Base-by-base conservation (phyloP, 2,113 vertebrate genomes). In the Formicarius rufipectus region DNA sequence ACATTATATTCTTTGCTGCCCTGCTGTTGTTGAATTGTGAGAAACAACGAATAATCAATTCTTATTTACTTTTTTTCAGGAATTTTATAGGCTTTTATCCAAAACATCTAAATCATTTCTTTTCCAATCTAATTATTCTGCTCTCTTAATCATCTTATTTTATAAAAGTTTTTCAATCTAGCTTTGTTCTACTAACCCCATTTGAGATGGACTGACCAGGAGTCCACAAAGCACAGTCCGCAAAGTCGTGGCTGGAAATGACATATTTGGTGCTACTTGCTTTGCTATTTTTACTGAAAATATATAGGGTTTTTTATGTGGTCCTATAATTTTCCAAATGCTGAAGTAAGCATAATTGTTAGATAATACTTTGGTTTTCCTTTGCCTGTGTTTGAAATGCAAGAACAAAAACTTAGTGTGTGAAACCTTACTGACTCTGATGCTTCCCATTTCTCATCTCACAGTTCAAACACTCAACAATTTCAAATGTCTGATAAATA, bases 1-100 rank as follows among this genome's bases (percentile, higher is more conserved):
- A 92, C 47, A 28, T 67, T 81, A 84, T 90, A 90, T 90, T 84
- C 76, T 89, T 90, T 79, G 60, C 83, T 89, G 35, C 33, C 27
- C 64, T 92, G 39, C 35, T 95, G 79, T 66, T 88, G 75, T 58
- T 77, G 42, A 59, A 89, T 92, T 2, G 0, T 90, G 52, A 72
- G 85, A 92, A 93, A 67, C 39, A 90, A 28, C 72, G 84, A 92
- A 92, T 67, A 95, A 96, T 96, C 96, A 95, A 96, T 96, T 75
- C 35, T 62, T 84, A 47, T 90, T 90, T 60, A 49, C 73, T 93
- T 97, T 83, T n/a, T 25, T 85, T 81, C 44, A 72, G 73, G 60
- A 89, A 81, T 93, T n/a, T 77, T 86, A 87, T 72, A 75, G 72
- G 89, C 83, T 92, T 96, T 84, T 72, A 33, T 62, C 44, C 52